Percentiles rank a stretch among this genome's conserved stretches.
phyloP scores from a whole-genome alignment of 2,113 vertebrate genomes.

The Lasiurus borealis region DNA sequence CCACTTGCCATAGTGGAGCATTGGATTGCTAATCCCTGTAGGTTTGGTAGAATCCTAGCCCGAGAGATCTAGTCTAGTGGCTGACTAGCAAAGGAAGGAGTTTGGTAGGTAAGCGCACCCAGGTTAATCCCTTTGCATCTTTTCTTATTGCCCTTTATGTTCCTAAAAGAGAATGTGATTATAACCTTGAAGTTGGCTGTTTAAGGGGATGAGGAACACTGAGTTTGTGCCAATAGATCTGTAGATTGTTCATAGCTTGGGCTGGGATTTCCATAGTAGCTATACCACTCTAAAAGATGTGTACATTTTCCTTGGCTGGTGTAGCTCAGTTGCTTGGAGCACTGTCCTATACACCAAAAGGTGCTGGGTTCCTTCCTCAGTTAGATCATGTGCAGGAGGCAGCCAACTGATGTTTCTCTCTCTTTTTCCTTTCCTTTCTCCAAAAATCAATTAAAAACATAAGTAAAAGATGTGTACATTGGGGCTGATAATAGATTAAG shows the following conservation, averaged over 20 bases:
- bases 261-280: not conserved
- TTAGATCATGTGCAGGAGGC: too few species aligned
- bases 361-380: too few species aligned
- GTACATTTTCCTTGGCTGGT: not conserved
- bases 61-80: not conserved
- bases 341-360: too few species aligned
- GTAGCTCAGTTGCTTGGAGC: too few species aligned
- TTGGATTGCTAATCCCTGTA: not conserved
- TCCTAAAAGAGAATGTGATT: constrained; percentile 64
- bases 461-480: not conserved
- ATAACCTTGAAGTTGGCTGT: not conserved
- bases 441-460: too few species aligned
- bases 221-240: not conserved
- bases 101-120: not conserved
- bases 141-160: constrained; percentile 44
- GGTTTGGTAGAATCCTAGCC: not conserved
- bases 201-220: not conserved
- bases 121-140: constrained; percentile 3
- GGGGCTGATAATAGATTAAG: not conserved
- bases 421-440: too few species aligned
- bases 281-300: not conserved
- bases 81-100: not conserved
- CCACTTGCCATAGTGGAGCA: constrained; percentile 38
- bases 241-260: not conserved
- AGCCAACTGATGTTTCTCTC: too few species aligned